phyloP scores from a whole-genome alignment of 2,888 invertebrate genomes.

The Machimus atricapillus region DNA sequence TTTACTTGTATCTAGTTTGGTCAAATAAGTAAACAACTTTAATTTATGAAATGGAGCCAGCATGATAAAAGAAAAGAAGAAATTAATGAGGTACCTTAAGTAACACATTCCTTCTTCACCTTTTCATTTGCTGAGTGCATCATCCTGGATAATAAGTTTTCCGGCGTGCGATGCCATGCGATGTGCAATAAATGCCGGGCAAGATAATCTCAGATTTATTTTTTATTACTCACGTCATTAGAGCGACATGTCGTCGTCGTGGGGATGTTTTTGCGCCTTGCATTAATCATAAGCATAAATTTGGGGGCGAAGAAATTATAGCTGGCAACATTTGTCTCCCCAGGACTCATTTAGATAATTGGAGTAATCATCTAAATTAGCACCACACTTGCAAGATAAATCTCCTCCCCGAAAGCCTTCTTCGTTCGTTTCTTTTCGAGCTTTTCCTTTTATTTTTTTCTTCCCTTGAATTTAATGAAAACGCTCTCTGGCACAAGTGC shows the following conservation, averaged over 20 bases:
- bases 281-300: conserved; percentile 47
- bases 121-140: background rate
- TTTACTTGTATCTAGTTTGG: too few species aligned
- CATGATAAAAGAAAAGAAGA: background rate
- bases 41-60: background rate
- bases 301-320: conserved; percentile 43
- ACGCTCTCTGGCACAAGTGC: background rate
- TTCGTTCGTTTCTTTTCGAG: background rate
- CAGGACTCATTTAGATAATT: conserved; percentile 47
- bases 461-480: conserved; percentile 30
- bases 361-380: conserved; percentile 48
- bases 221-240: conserved; percentile 45
- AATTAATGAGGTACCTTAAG: background rate
- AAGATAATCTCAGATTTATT: conserved; percentile 40
- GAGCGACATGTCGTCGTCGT: conserved; percentile 40
- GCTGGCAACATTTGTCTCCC: conserved; percentile 47
- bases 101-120: background rate
- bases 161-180: background rate
- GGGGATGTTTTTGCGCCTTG: conserved; percentile 32
- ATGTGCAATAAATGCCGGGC: background rate
- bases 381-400: conserved; percentile 41
- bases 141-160: background rate
- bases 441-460: conserved; percentile 11
- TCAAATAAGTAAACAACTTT: too few species aligned
- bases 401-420: conserved; percentile 9